A percentile compares a stretch with the other conserved stretches of the same genome.
Conservation (phyloP, 1,140 invertebrate species). For the Drepana arcuata region DNA sequence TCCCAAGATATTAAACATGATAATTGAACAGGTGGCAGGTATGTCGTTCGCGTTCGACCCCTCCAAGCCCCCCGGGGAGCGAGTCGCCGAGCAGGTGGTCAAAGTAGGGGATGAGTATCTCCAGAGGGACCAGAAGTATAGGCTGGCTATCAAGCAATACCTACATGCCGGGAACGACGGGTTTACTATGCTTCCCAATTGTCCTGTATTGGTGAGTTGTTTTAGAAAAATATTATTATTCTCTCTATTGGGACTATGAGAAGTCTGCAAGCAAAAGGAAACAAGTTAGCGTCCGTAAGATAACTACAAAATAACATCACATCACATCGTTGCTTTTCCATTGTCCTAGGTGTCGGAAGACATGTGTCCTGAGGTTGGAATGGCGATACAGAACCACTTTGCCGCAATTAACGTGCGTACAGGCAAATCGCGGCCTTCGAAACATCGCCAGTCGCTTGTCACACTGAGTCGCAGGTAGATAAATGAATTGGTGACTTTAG, state of each 20-base stretch:
- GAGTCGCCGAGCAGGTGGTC: slow-evolving; percentile 81
- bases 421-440: slow-evolving; percentile 80
- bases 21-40: slow-evolving; percentile 86
- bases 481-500: too few species aligned
- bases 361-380: slow-evolving; percentile 84
- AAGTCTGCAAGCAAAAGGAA: too few species aligned
- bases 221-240: too few species aligned
- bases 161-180: slow-evolving; percentile 87
- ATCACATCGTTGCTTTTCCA: too few species aligned
- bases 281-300: too few species aligned
- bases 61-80: slow-evolving; percentile 75
- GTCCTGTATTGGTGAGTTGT: slow-evolving; percentile 81
- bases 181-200: slow-evolving; percentile 83
- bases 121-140: slow-evolving; percentile 80
- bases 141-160: slow-evolving; percentile 88
- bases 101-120: slow-evolving; percentile 89
- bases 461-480: slow-evolving; percentile 82
- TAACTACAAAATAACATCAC: too few species aligned
- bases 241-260: too few species aligned
- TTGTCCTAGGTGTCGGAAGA: slow-evolving; percentile 84
- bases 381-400: slow-evolving; percentile 91
- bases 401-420: slow-evolving; percentile 85
- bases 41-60: slow-evolving; percentile 90
- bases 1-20: too few species aligned
- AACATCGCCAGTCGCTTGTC: slow-evolving; percentile 87